These are phyloP conservation scores for Eupeodes corollae DNA, from an alignment of 1,140 invertebrate genomes.

Conservation along the genomic window DNA sequence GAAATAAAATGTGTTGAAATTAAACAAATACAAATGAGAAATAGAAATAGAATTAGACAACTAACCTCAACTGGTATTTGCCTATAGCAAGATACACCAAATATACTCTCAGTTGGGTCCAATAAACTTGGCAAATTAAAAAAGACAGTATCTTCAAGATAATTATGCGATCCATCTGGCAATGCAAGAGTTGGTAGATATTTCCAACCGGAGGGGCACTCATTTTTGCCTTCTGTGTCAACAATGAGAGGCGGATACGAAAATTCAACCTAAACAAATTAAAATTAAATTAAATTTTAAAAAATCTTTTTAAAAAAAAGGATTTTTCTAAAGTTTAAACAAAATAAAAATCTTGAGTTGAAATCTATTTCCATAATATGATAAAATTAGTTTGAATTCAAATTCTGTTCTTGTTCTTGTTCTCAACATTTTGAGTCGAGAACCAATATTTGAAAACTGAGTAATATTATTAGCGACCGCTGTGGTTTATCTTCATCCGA, in stretches of 20 bases:
- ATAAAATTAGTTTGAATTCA: background rate
- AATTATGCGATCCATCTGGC: conserved; percentile 97
- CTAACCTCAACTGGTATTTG: conserved; percentile 90
- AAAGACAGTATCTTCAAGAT: conserved; percentile 88
- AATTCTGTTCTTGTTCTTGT: too few species aligned
- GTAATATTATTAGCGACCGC: too few species aligned
- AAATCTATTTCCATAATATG: too few species aligned
- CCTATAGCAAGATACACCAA: conserved; percentile 93
- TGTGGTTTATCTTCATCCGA: too few species aligned
- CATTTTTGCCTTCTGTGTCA: conserved; percentile 53
- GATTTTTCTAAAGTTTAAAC: too few species aligned
- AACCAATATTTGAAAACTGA: too few species aligned
- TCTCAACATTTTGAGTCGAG: background rate
- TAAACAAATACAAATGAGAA: background rate
- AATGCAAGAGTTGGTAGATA: conserved; percentile 89
- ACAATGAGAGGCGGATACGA: conserved; percentile 82
- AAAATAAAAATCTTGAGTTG: too few species aligned
- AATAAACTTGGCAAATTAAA: conserved; percentile 87
- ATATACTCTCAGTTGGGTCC: conserved; percentile 75
- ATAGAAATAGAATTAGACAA: background rate
- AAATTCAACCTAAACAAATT: conserved; percentile 74
- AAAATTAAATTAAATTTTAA: too few species aligned
- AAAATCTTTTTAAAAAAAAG: background rate
- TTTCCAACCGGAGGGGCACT: conserved; percentile 85
- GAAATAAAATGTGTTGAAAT: conserved; percentile 1